Base-by-base conservation (phyloP, 2,797 vertebrate genomes). In the Pelochelys cantorii region DNA sequence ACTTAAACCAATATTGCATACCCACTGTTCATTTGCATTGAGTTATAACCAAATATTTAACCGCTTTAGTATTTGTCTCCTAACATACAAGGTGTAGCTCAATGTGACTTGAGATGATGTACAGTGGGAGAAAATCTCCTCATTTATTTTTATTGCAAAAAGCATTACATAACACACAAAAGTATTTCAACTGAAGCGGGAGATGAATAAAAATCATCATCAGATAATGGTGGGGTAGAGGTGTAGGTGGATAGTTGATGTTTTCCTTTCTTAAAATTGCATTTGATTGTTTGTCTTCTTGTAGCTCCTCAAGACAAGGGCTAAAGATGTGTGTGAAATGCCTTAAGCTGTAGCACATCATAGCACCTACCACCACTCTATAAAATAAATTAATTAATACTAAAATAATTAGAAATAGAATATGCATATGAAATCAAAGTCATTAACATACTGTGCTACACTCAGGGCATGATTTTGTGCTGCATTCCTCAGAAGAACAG, bases 321-420 rank as follows among this genome's bases (percentile, higher is more conserved):
- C 74, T 10, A 3, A 86, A 65, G 82, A 57, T 2, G 5, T 11
- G 2, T 15, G 0, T 22, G 79, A 81, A 90, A 77, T 15, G 3
- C 15, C 11, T 31, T 42, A 48, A 12, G 53, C 53, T 54, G 14
- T 12, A 2, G 4, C 20, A n/a, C 15, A 1, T 3, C 17, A 2
- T 13, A 57, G 3, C 14, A 59, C 42, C 13, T 52, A 27, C 12
- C 74, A 52, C 23, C 15, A 3, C 54, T 80, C 5, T 48, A 59
- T 37, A 59, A 22, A 48, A 3, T 11, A 2, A 55, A 77, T 17
- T 34, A 0, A 3, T 37, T 52, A 2, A 62, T 0, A 0, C 42
- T 25, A 55, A 88, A 75, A 0, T 48, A 65, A 11, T 25, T 0
- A 0, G 25, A 57, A 68, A 7, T 59, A 90, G 74, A 93, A 55